A percentile compares a stretch with the other conserved stretches of the same genome.
Evolutionary conservation across 1,140 invertebrate species (phyloP).

Genomic region (Andrena cerasifolii): DNA sequence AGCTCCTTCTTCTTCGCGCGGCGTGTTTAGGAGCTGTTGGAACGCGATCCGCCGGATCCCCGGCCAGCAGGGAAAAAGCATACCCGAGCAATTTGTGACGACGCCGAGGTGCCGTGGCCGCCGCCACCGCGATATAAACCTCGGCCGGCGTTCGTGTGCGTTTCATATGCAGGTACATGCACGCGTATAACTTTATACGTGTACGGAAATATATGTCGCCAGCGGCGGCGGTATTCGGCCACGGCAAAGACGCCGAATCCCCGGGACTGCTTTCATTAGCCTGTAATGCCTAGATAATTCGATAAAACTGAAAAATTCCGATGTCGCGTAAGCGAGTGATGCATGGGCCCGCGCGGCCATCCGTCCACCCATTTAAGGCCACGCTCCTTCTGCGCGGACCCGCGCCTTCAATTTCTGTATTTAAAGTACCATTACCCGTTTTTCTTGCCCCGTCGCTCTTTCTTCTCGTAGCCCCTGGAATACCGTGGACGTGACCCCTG

Average conservation of each 20-base stretch:
- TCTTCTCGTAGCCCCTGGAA: background rate
- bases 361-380: conserved; percentile 53
- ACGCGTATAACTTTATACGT: conserved; percentile 60
- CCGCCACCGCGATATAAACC: conserved; percentile 54
- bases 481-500: background rate
- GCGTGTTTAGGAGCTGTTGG: conserved; percentile 73
- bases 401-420: conserved; percentile 49
- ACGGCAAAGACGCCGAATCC: conserved; percentile 33
- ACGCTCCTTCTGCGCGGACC: background rate
- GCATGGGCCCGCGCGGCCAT: conserved; percentile 47
- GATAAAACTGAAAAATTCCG: conserved; percentile 76
- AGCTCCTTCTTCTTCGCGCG: conserved; percentile 55
- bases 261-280: conserved; percentile 71
- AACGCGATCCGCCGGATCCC: conserved; percentile 62
- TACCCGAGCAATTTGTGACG: conserved; percentile 71
- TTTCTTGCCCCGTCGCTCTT: conserved; percentile 29
- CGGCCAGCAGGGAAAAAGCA: conserved; percentile 66
- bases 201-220: conserved; percentile 45
- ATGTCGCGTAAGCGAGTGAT: conserved; percentile 74
- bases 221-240: conserved; percentile 46
- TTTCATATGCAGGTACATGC: conserved; percentile 15
- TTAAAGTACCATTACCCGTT: conserved; percentile 40
- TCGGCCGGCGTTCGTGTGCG: conserved; percentile 37
- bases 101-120: conserved; percentile 64
- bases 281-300: conserved; percentile 75